Base-by-base conservation (phyloP, 2,888 invertebrate genomes). In the Caenorhabditis zanzibari region DNA sequence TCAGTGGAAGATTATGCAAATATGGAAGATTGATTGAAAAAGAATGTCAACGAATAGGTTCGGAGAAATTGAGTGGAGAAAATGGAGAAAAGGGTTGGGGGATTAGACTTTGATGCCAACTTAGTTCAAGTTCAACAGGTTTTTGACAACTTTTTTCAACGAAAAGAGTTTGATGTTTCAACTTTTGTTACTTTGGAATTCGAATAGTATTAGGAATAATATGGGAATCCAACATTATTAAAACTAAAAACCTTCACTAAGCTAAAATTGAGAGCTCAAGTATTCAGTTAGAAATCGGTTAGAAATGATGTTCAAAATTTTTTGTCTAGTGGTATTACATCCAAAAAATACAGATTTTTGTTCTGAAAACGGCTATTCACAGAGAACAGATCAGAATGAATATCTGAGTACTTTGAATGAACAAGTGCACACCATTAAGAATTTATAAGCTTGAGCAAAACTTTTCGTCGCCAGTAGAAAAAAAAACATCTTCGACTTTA, bases 1-100 rank as follows among this genome's bases (percentile, higher is more conserved):
- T 75, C 58, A 24, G 47, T 75, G n/a, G 22, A 44, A 26, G 75
- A 75, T 75, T 75, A 75, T 75, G 75, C 58, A 75, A 75, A 75
- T 75, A n/a, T 32, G 7, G 12, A 41, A 58, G 75, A 66, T 56
- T 56, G 66, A 66, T 66, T 66, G 47, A 32, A 54, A 22, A 22
- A 47, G 9, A 41, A 28, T 54, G 73, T 74, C 58, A 58, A 47
- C 58, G 56, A 10, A 38, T 56, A 41, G 16, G 24, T 38, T 38
- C 38, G 4, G 41, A 41, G 22, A 52, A 24, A 19, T 19, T 32
- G 41, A 24, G 24, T 24, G 22, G 24, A 16, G 28, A 49, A 28
- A 52, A 38, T 22, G 19, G 26, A 19, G 54, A 54, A 38, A 19
- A 41, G 28, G 9, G n/a, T n/a, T 7, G 7, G 22, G 38, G 58